Base-by-base conservation (phyloP, 2,797 vertebrate genomes). In the Betta splendens region DNA sequence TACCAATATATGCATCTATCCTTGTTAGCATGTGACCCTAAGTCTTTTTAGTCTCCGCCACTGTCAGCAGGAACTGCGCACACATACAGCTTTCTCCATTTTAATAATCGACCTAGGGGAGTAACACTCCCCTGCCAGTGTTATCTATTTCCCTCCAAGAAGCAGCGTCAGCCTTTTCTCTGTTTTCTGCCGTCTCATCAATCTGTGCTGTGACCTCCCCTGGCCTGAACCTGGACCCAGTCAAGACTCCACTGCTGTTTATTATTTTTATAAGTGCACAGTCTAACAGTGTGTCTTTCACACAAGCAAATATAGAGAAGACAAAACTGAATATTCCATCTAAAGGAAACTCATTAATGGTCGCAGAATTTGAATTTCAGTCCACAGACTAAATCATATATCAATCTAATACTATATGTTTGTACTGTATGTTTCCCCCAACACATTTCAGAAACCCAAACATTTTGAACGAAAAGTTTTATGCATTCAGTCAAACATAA, bases 121-220 rank as follows among this genome's bases (percentile, higher is more conserved):
- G 77, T 82, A 61, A 67, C 57, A 31, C 71, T 75, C 65, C 70
- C 58, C 45, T 79, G 81, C 87, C 80, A 78, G 57, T 86, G 82
- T 79, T 81, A 76, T 81, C 83, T 72, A 69, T 85, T 75, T 84
- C 76, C 75, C 31, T 72, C 68, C 21, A 22, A 63, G 55, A 65
- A 64, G 83, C 83, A 53, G 64, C 69, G 65, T 90, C 89, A 87
- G 89, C 87, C 6, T 72, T 85, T 90, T 79, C 68, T 71, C 54
- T 53, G 48, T 60, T 46, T 82, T 59, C 62, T 69, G 75, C 73
- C 51, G 17, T 71, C 62, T 80, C 82, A 80, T 88, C 82, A 84
- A 76, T 86, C 42, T 46, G 32, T 33, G 40, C 49, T 53, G 44
- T 80, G 72, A 85, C 80, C 77, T 83, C 50, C 33, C 11, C 57